A percentile compares a stretch with the other conserved stretches of the same genome.
phyloP scores from a whole-genome alignment of 2,888 invertebrate genomes.

The Phyto melanocephala region DNA sequence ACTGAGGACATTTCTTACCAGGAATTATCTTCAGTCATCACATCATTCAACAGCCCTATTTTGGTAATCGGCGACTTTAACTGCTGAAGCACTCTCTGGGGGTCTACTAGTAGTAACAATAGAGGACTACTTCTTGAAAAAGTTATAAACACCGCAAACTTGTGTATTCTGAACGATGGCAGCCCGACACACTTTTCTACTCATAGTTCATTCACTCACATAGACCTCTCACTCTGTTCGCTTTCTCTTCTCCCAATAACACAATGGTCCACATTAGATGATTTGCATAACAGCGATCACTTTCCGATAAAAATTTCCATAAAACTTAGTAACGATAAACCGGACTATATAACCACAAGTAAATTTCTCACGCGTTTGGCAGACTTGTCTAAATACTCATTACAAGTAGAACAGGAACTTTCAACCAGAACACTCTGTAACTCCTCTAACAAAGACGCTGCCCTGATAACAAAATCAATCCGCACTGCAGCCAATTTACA shows the following conservation, averaged over 20 bases:
- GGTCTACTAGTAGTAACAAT: background rate
- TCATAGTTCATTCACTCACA: background rate
- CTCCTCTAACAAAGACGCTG: background rate
- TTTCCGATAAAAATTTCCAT: background rate
- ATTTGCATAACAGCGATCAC: no score
- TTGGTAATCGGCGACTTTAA: background rate
- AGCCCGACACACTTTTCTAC: no score
- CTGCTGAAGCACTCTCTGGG: no score
- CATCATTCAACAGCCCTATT: background rate
- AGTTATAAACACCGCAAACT: background rate
- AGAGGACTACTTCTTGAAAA: background rate
- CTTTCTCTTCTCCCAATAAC: background rate
- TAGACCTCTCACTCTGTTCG: background rate
- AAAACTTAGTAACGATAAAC: background rate
- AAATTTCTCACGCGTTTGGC: background rate
- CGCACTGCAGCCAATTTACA: no score
- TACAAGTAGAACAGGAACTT: background rate
- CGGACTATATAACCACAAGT: background rate
- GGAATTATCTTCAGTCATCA: background rate
- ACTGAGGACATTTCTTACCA: background rate
- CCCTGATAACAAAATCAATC: background rate
- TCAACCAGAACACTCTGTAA: background rate
- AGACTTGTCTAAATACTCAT: background rate
- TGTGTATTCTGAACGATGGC: background rate
- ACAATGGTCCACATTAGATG: background rate